phyloP scores from a whole-genome alignment of 2,113 vertebrate species.

The Chascanopsetta lugubris region DNA sequence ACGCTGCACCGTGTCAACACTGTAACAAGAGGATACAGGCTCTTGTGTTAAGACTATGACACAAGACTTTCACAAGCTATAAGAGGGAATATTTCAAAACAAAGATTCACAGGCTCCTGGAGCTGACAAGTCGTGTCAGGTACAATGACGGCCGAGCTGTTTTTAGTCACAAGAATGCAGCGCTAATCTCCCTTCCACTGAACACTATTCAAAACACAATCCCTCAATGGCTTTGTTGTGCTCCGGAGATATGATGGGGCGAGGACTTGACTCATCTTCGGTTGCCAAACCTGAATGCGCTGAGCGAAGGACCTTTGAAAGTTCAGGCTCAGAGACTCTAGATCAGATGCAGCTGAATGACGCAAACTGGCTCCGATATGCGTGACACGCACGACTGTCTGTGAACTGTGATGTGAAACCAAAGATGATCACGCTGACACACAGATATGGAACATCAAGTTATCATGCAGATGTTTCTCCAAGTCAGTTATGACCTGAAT shows the following conservation, averaged over 20 bases:
- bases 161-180: constrained; percentile 18
- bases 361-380: too few species aligned
- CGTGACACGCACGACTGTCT: too few species aligned
- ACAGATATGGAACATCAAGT: too few species aligned
- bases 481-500: too few species aligned
- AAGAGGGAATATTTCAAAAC: constrained; percentile 39
- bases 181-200: constrained; percentile 8
- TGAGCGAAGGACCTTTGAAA: too few species aligned
- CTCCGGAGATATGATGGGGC: neutral
- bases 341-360: too few species aligned
- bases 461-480: too few species aligned
- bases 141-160: neutral
- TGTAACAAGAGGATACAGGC: constrained; percentile 26
- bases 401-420: too few species aligned
- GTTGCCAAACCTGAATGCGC: too few species aligned
- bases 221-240: neutral
- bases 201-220: neutral
- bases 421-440: too few species aligned
- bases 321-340: too few species aligned
- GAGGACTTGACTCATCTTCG: too few species aligned
- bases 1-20: constrained; percentile 22
- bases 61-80: constrained; percentile 36
- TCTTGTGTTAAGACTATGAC: constrained; percentile 24
- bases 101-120: neutral
- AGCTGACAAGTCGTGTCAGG: constrained; percentile 2